Evolutionary conservation across 2,888 invertebrate species (phyloP).

Genomic region (Cyclophora punctaria): DNA sequence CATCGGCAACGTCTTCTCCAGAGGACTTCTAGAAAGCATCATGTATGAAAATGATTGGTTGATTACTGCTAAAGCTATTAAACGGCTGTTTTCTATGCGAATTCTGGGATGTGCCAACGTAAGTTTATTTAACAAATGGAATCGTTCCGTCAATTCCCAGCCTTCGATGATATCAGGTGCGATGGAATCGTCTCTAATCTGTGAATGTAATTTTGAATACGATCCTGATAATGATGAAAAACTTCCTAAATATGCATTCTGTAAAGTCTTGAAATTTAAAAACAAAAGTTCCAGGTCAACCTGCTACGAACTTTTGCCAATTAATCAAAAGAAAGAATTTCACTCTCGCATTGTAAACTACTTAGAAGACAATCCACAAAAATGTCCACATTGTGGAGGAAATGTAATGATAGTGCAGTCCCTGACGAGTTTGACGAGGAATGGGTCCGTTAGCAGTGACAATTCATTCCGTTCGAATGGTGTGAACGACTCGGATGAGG

Average conservation of each 20-base stretch:
- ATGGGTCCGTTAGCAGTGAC: constrained; percentile 4
- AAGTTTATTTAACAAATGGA: constrained; percentile 8
- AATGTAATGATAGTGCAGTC: constrained; percentile 50
- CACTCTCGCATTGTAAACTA: constrained; percentile 69
- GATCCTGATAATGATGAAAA: constrained; percentile 41
- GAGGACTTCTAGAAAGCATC: constrained; percentile 68
- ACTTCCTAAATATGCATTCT: constrained; percentile 73
- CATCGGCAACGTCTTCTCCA: constrained; percentile 70
- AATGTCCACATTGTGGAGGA: constrained; percentile 69
- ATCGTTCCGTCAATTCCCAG: too few relatives aligned
- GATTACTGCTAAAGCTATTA: constrained; percentile 69
- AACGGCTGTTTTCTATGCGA: constrained; percentile 69
- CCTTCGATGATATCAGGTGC: constrained; percentile 17
- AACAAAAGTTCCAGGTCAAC: constrained; percentile 63
- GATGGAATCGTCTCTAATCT: constrained; percentile 27
- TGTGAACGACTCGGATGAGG: neutral
- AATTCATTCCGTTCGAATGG: too few relatives aligned
- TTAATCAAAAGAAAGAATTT: constrained; percentile 72
- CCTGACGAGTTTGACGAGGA: constrained; percentile 8
- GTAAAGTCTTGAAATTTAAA: constrained; percentile 74
- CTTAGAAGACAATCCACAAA: constrained; percentile 64
- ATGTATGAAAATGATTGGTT: constrained; percentile 68
- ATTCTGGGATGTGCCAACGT: constrained; percentile 71
- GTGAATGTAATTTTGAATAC: constrained; percentile 56
- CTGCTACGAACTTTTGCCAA: constrained; percentile 70